These are phyloP conservation scores for Peromyscus maniculatus DNA, from an alignment of 2,113 vertebrate genomes.

Conservation along the genomic window DNA sequence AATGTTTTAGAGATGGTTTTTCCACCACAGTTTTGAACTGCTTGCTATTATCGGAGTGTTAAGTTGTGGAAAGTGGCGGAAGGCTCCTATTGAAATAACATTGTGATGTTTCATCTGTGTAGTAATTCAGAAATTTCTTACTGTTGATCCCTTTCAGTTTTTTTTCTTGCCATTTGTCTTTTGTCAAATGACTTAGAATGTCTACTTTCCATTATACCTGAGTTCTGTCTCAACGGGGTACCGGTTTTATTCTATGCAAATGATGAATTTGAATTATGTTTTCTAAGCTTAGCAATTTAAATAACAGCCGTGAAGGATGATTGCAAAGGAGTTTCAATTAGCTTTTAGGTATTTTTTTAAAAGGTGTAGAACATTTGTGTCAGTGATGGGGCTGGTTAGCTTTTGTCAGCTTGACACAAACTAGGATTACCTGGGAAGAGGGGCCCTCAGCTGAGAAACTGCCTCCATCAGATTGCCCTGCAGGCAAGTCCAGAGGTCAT, in stretches of 20 bases:
- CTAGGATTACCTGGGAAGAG: neutral
- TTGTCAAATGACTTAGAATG: neutral
- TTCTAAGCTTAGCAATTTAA: slow-evolving; percentile 36
- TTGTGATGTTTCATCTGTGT: slow-evolving; percentile 17
- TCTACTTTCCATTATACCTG: neutral
- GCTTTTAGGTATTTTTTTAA: slow-evolving; percentile 30
- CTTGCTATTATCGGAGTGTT: neutral
- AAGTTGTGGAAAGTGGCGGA: neutral
- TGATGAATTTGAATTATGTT: slow-evolving; percentile 43
- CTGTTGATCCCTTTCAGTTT: neutral
- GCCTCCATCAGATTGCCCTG: neutral
- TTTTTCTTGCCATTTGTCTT: slow-evolving; percentile 17
- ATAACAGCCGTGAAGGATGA: neutral
- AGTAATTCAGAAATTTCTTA: neutral
- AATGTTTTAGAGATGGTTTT: neutral
- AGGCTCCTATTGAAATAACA: neutral
- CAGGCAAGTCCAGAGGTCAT: neutral
- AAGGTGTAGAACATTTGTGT: neutral
- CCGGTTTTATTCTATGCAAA: neutral
- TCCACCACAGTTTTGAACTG: neutral
- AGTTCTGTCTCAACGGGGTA: neutral
- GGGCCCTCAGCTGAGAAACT: neutral
- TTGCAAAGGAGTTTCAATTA: neutral
- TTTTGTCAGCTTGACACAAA: neutral
- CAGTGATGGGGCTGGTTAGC: neutral